Conservation (phyloP, 2,888 invertebrate genomes). For the Orgyia antiqua region DNA sequence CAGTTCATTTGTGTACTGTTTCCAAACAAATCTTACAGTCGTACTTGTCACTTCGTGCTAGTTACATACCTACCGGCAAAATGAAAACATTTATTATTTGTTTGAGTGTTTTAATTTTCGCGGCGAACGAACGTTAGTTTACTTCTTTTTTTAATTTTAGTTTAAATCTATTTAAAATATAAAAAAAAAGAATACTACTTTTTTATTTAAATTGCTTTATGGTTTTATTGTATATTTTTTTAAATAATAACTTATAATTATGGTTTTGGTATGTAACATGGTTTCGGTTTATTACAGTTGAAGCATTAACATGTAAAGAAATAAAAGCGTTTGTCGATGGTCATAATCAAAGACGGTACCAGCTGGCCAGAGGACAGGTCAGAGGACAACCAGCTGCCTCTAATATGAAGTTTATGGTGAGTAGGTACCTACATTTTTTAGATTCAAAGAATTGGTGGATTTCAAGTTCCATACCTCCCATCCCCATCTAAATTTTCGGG, state of each 20-base stretch:
- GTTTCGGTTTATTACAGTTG: conserved; percentile 26
- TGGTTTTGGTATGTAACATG: neutral
- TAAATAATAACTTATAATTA: neutral
- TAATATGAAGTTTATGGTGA: conserved; percentile 39
- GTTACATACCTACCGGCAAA: conserved; percentile 26
- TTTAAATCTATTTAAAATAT: neutral
- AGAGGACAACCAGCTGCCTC: conserved; percentile 35
- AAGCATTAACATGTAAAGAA: conserved; percentile 26
- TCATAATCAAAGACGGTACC: conserved; percentile 34
- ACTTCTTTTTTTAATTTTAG: neutral
- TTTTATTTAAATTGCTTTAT: no score
- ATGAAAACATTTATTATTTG: conserved; percentile 42
- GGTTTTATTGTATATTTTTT: no score
- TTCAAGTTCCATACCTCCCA: no score
- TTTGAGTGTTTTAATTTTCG: conserved; percentile 26
- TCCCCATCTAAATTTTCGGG: no score
- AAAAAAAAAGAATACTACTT: neutral
- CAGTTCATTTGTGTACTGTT: conserved; percentile 2
- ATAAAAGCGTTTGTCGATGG: conserved; percentile 35
- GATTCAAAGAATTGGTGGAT: no score
- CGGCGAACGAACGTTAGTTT: conserved; percentile 37
- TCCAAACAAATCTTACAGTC: conserved; percentile 20
- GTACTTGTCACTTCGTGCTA: conserved; percentile 12
- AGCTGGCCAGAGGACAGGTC: conserved; percentile 30
- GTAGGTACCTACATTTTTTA: no score